These are phyloP conservation scores for Stylophora pistillata DNA, from an alignment of 64 coral and sea anemone species.

Conservation along the genomic window DNA sequence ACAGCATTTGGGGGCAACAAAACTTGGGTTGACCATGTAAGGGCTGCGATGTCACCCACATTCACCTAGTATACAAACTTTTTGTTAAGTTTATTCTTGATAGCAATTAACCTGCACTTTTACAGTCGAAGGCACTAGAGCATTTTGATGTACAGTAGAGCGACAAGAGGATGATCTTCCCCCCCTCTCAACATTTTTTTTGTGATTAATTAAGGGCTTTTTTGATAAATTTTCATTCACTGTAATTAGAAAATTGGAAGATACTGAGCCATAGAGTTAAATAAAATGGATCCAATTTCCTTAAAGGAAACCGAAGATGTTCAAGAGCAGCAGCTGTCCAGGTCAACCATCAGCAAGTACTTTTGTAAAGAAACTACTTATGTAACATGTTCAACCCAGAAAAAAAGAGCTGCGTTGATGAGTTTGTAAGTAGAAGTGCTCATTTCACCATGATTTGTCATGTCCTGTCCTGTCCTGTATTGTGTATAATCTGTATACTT, in stretches of 20 bases:
- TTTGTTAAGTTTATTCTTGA: too few species aligned
- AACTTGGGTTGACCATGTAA: too few species aligned
- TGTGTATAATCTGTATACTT: too few species aligned
- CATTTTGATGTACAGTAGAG: too few species aligned
- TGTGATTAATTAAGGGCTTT: too few species aligned
- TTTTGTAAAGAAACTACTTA: constrained; percentile 18
- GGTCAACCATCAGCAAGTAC: constrained; percentile 45
- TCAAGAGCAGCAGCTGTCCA: neutral
- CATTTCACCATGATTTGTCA: neutral
- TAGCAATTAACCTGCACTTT: too few species aligned
- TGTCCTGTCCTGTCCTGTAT: too few species aligned
- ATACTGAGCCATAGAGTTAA: neutral
- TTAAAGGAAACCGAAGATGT: neutral
- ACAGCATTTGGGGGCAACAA: too few species aligned
- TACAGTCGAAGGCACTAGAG: too few species aligned
- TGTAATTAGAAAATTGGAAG: neutral
- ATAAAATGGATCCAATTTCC: neutral
- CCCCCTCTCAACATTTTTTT: too few species aligned
- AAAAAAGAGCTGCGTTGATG: constrained; percentile 44
- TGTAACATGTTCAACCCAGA: constrained; percentile 38
- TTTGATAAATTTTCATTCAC: neutral
- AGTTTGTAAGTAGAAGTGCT: constrained; percentile 50
- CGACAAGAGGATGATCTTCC: too few species aligned
- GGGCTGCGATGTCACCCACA: too few species aligned
- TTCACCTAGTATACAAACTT: neutral